Percentiles rank a stretch among this genome's conserved stretches.
Evolutionary conservation across 2,888 invertebrate genomes (phyloP).

Genomic region (Lomographa bimaculata): DNA sequence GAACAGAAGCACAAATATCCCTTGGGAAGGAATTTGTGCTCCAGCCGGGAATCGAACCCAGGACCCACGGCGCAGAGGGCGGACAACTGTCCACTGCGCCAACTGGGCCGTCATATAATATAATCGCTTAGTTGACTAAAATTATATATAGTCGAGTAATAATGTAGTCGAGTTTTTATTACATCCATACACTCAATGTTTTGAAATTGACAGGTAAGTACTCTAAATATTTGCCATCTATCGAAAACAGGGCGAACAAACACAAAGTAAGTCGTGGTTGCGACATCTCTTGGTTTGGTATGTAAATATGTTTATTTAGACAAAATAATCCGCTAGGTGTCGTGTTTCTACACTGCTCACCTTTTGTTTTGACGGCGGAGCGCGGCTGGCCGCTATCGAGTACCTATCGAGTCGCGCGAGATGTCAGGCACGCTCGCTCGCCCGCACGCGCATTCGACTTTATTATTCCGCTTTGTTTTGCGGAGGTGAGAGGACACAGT

Average conservation of each 20-base stretch:
- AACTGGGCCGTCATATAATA: no score
- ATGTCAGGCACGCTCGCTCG: slow-evolving; percentile 43
- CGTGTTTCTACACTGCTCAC: slow-evolving; percentile 30
- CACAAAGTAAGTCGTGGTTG: no score
- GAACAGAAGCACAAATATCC: no score
- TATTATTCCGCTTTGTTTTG: slow-evolving; percentile 82
- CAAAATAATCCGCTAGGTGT: slow-evolving; percentile 50
- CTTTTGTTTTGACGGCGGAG: slow-evolving; percentile 53
- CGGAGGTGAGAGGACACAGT: slow-evolving; percentile 75
- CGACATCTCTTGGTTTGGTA: slow-evolving; percentile 2
- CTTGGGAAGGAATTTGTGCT: no score
- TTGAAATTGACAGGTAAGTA: no score
- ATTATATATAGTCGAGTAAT: slow-evolving; percentile 7
- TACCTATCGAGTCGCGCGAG: slow-evolving; percentile 58
- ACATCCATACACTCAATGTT: no score
- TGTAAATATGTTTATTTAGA: slow-evolving; percentile 10
- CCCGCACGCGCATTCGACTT: slow-evolving; percentile 28
- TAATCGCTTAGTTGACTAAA: no score
- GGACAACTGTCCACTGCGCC: no score
- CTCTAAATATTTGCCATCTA: no score
- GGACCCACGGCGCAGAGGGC: no score
- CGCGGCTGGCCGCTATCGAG: slow-evolving; percentile 29
- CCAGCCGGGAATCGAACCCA: no score
- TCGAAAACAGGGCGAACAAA: no score
- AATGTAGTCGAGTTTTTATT: background rate